Evolutionary conservation across 2,888 invertebrate species (phyloP), one percentile per base, ranked within the genome.

Genomic region (Cyrtodaria siliqua): DNA sequence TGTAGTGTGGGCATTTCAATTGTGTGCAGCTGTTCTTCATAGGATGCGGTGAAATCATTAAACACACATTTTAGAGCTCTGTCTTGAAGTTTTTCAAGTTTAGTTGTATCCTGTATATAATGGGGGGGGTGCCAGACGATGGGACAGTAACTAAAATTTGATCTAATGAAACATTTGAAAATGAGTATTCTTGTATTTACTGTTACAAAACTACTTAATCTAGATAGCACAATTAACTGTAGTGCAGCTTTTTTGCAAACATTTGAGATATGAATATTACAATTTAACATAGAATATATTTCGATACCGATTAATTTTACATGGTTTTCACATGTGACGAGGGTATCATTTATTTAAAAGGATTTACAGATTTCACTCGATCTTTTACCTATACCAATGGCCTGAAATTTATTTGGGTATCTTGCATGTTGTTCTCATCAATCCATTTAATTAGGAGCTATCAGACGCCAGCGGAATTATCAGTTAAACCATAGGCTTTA

Each of bases 31-130:
- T 44, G 20, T 9, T 44, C 16, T 16, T 44, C 6, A n/a, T n/a
- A n/a, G n/a, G n/a, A n/a, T n/a, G n/a, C n/a, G n/a, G n/a, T n/a
- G n/a, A n/a, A n/a, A n/a, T n/a, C n/a, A n/a, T 12, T 57, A 38
- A 57, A 40, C 38, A 57, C 38, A 57, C 38, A 38, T 57, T 42
- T 57, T 40, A 57, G 29, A 12, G 40, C 57, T 42, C 44, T 60
- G 27, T 44, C n/a, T n/a, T 60, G 60, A 16, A 60, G 27, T 60
- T 60, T 60, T 27, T 60, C 60, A 6, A 60, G 47, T 27, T 60
- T 24, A 44, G 42, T 27, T 1, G 44, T 60, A 16, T 60, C 44
- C 9, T n/a, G n/a, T 23, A 44, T 60, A n/a, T 47, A 44, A 26
- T 47, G 44, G 44, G 44, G 29, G n/a, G 44, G 29, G n/a, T 60